phyloP scores from a whole-genome alignment of 2,888 invertebrate species.

The Heliothis peltigera region DNA sequence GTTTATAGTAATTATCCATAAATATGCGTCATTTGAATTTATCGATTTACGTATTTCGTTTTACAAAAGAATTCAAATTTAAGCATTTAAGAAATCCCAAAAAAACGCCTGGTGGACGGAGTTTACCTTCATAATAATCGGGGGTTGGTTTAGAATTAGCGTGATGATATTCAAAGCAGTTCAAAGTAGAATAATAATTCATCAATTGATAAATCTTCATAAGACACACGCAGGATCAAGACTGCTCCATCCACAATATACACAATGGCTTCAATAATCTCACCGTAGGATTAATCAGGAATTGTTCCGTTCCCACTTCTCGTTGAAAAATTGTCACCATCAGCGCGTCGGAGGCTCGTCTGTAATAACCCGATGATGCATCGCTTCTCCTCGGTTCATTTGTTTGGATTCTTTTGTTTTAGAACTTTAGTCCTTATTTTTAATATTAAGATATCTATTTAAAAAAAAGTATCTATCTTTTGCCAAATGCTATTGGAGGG shows the following conservation, averaged over 20 bases:
- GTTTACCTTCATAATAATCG: too few relatives aligned
- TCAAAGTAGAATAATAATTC: too few relatives aligned
- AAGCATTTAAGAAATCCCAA: too few relatives aligned
- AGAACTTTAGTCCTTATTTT: constrained; percentile 19
- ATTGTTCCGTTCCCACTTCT: constrained; percentile 83
- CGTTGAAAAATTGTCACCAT: constrained; percentile 88
- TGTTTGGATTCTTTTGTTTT: constrained; percentile 61
- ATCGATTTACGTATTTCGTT: too few relatives aligned
- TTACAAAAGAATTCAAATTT: too few relatives aligned
- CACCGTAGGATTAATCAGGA: constrained; percentile 86
- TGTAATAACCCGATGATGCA: constrained; percentile 83
- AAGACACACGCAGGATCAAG: constrained; percentile 69
- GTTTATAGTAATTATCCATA: too few relatives aligned
- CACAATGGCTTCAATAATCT: constrained; percentile 80
- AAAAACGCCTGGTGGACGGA: too few relatives aligned
- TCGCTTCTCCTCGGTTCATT: constrained; percentile 65
- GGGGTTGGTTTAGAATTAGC: too few relatives aligned
- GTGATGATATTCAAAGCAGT: too few relatives aligned
- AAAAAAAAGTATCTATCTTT: neutral
- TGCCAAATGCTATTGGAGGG: too few relatives aligned
- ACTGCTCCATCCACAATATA: constrained; percentile 43
- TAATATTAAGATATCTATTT: constrained; percentile 4
- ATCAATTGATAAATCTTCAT: too few relatives aligned
- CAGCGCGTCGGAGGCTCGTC: constrained; percentile 74
- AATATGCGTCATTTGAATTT: too few relatives aligned